Evolutionary conservation across 2,113 vertebrate genomes (phyloP).

Genomic region (Orientallactaga bullata): DNA sequence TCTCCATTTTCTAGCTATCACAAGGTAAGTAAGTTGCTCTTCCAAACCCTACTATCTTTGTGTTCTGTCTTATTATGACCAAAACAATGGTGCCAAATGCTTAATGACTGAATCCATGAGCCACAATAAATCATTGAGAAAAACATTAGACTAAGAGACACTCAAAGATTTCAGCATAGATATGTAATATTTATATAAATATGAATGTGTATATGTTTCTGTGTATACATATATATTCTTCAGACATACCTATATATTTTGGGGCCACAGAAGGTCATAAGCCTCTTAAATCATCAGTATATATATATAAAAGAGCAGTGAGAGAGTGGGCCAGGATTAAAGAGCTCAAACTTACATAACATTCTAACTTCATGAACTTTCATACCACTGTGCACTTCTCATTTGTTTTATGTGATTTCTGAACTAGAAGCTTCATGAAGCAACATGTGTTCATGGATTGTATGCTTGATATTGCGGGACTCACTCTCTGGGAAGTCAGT

Average conservation of each 20-base stretch:
- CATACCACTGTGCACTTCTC: not conserved
- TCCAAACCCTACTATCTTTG: not conserved
- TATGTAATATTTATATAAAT: not conserved
- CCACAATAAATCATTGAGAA: not conserved
- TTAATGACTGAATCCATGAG: not conserved
- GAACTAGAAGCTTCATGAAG: not conserved
- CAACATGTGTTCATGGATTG: not conserved
- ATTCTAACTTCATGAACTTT: constrained; percentile 12
- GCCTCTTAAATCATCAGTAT: not conserved
- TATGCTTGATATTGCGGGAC: not conserved
- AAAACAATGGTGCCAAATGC: not conserved
- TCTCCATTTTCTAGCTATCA: not conserved
- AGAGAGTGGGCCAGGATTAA: not conserved
- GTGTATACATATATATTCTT: not conserved
- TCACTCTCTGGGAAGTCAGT: constrained; percentile 12
- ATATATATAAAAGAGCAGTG: not conserved
- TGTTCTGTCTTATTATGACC: not conserved
- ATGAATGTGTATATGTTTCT: not conserved
- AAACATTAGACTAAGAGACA: not conserved
- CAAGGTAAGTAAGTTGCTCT: not conserved
- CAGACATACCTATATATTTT: not conserved
- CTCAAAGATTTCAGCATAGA: not conserved
- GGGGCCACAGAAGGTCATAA: not conserved
- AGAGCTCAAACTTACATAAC: constrained; percentile 18
- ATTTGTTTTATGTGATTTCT: constrained; percentile 6